Percentiles rank a stretch among this genome's conserved stretches.
Conservation (phyloP, 2,888 invertebrate genomes). For the Tenthredo notha region DNA sequence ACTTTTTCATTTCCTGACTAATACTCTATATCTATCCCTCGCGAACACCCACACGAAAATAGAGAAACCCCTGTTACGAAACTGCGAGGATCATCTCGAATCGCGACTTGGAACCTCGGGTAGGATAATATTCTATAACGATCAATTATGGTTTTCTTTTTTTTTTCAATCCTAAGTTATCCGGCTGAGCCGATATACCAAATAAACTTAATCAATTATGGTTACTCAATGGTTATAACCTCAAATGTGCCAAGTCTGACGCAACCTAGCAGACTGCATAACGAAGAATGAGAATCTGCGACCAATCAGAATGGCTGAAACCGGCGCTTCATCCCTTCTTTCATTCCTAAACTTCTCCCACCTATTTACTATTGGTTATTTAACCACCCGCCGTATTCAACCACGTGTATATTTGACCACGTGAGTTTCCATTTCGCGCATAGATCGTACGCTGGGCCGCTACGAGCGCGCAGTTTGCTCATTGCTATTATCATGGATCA, state of each 20-base stretch:
- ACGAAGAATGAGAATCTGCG: not conserved
- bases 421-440: slow-evolving; percentile 50
- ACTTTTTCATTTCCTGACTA: not conserved
- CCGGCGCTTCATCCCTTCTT: not conserved
- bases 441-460: slow-evolving; percentile 2
- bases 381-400: not conserved
- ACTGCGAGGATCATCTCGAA: not conserved
- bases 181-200: too few species aligned
- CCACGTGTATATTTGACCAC: slow-evolving; percentile 41
- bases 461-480: slow-evolving; percentile 43
- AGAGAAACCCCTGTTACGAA: not conserved
- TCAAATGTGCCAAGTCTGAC: slow-evolving; percentile 10
- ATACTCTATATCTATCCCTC: not conserved
- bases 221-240: slow-evolving; percentile 18
- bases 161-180: too few species aligned
- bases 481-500: slow-evolving; percentile 34
- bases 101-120: not conserved
- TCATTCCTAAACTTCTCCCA: not conserved
- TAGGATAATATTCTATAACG: not conserved
- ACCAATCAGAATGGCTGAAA: slow-evolving; percentile 2
- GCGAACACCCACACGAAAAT: not conserved
- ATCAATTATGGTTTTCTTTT: too few species aligned
- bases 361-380: not conserved
- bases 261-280: not conserved
- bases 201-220: too few species aligned